These are phyloP conservation scores for Tretioscincus oriximinensis DNA, from an alignment of 2,113 vertebrate genomes.

Conservation along the genomic window DNA sequence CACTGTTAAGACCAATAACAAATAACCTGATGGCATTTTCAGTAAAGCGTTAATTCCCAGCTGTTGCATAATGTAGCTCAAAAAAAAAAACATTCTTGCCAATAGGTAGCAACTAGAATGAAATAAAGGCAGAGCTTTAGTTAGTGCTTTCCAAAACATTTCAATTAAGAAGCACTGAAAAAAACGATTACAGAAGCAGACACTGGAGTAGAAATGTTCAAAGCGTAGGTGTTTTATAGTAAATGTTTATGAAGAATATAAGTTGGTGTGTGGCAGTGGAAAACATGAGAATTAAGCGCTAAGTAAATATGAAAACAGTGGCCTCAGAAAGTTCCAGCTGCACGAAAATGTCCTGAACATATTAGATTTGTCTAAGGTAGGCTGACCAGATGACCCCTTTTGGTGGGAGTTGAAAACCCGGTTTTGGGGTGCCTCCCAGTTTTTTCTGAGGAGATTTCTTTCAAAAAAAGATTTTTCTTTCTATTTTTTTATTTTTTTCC, in stretches of 20 bases:
- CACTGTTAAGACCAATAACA: not conserved
- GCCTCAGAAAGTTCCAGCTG: not conserved
- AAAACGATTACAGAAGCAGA: not conserved
- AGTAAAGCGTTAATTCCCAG: conserved; percentile 8
- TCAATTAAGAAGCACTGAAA: not conserved
- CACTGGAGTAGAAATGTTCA: not conserved
- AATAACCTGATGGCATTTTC: not conserved
- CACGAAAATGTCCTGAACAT: not conserved
- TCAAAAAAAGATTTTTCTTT: too few relatives aligned
- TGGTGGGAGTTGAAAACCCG: too few relatives aligned
- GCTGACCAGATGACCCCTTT: too few relatives aligned
- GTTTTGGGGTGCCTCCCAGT: too few relatives aligned
- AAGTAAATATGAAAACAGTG: not conserved
- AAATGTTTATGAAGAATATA: not conserved
- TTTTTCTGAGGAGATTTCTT: too few relatives aligned
- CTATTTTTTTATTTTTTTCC: too few relatives aligned
- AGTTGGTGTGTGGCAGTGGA: not conserved
- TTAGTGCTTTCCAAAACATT: not conserved
- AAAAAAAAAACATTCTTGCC: not conserved
- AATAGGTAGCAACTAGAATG: not conserved
- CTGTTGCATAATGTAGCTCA: not conserved
- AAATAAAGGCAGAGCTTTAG: not conserved
- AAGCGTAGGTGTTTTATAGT: not conserved
- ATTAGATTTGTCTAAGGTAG: too few relatives aligned
- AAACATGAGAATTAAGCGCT: not conserved